These are phyloP conservation scores for Alosa alosa DNA, from an alignment of 2,113 vertebrate species.

Conservation along the genomic window DNA sequence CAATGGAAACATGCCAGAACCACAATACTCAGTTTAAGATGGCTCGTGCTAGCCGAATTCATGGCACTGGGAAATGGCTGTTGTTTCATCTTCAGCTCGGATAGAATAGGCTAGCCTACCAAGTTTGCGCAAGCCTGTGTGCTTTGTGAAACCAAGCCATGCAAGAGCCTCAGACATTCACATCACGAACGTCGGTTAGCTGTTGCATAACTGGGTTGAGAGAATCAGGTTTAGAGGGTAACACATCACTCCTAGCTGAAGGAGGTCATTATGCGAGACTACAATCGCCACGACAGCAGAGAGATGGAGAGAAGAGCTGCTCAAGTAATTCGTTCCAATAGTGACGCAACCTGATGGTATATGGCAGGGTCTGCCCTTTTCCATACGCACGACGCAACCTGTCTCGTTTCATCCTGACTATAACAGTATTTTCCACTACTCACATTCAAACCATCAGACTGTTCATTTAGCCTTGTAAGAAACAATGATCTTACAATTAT, in stretches of 20 bases:
- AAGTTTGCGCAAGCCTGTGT: background rate
- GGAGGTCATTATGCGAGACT: background rate
- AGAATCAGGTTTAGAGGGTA: background rate
- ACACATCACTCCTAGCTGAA: background rate
- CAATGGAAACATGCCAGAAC: too few relatives aligned
- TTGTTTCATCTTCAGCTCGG: background rate
- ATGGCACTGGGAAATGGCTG: background rate
- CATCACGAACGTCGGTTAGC: conserved; percentile 18
- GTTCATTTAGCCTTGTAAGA: background rate
- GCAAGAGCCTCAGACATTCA: background rate
- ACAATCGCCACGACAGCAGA: background rate
- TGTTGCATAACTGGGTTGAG: conserved; percentile 38
- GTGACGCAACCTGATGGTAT: background rate
- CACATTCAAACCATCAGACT: background rate
- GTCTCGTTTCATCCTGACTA: background rate
- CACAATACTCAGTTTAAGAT: too few relatives aligned
- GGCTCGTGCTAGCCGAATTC: background rate
- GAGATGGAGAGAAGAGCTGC: background rate
- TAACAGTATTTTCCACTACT: background rate
- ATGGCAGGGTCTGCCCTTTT: background rate
- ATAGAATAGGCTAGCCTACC: background rate
- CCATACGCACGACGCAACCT: background rate
- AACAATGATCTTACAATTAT: background rate
- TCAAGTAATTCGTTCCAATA: background rate
- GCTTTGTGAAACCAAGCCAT: background rate